Evolutionary conservation across 2,797 vertebrate genomes (phyloP), one percentile per base, ranked within the genome.

Genomic region (Thalassophryne amazonica): DNA sequence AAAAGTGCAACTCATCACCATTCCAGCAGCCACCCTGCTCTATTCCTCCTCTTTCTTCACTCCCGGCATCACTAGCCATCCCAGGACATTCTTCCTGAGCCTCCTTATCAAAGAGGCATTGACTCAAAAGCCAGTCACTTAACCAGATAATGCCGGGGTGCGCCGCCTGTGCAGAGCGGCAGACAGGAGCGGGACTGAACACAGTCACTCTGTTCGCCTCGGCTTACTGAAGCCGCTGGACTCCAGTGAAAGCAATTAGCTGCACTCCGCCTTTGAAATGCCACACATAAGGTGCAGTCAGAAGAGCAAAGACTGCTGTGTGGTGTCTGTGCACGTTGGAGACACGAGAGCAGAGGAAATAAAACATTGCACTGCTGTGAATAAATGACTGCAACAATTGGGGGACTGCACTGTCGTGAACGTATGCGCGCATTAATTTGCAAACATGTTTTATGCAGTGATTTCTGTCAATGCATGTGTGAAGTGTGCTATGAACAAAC

Each of bases 31-130:
- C n/a, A n/a, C 4, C 10, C 3, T 18, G 28, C 16, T 41, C 11
- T 25, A n/a, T n/a, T n/a, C 29, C 14, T 5, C 43, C 10, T 46
- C 21, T 35, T 37, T 48, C n/a, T 38, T n/a, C 11, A 33, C 30
- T 45, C 23, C 46, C 3, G n/a, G 12, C 43, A 27, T 16, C 14
- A 15, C 43, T 68, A 37, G 59, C 67, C 33, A 42, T 73, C 63
- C 32, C 13, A 6, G 8, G 51, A 53, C 46, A 42, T 68, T 60
- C 67, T 64, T 34, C 53, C 46, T 9, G 41, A 48, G 42, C 53
- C 38, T 66, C 60, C 60, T 78, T 79, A 78, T 84, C 78, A 46
- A 35, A 56, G 60, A 76, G 39, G 34, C 45, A 53, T 19, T 63
- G 46, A 52, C 28, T 63, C 16, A 21, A 56, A 56, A 73, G 76